A percentile compares a stretch with the other conserved stretches of the same genome.
Evolutionary conservation across 2,113 vertebrate species (phyloP).

Genomic region (Pampusana beccarii): DNA sequence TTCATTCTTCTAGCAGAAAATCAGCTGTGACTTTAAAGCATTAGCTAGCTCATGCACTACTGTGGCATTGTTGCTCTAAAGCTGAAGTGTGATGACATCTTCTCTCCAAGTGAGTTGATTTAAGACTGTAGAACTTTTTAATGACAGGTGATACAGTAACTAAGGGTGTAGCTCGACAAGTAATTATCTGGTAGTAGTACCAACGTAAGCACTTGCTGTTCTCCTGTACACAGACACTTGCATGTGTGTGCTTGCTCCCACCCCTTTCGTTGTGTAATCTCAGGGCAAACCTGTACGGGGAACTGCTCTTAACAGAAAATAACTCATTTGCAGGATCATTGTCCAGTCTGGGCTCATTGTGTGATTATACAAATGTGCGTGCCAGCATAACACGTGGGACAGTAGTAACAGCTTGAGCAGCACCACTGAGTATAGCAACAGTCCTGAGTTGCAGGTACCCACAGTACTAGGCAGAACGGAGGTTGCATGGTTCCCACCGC

Average conservation of each 20-base stretch:
- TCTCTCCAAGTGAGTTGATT: neutral
- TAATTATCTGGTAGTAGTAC: constrained; percentile 27
- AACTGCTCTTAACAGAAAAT: constrained; percentile 13
- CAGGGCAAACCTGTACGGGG: neutral
- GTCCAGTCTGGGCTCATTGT: neutral
- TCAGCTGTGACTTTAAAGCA: neutral
- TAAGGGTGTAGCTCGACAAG: constrained; percentile 39
- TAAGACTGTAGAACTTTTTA: neutral
- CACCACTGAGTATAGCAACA: neutral
- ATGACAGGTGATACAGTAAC: constrained; percentile 34
- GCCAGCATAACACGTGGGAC: neutral
- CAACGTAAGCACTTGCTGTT: neutral
- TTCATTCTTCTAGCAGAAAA: neutral
- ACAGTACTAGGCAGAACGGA: neutral
- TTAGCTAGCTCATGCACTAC: neutral
- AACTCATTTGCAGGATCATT: neutral
- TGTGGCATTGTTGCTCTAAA: neutral
- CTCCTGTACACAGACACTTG: neutral
- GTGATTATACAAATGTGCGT: neutral
- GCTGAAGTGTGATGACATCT: neutral
- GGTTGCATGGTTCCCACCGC: neutral
- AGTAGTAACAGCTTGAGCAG: neutral
- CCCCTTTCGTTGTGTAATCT: neutral
- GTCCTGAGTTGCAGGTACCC: neutral
- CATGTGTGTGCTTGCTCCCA: neutral